phyloP scores from a whole-genome alignment of 2,888 invertebrate species.

The Callyntrura sp. region DNA sequence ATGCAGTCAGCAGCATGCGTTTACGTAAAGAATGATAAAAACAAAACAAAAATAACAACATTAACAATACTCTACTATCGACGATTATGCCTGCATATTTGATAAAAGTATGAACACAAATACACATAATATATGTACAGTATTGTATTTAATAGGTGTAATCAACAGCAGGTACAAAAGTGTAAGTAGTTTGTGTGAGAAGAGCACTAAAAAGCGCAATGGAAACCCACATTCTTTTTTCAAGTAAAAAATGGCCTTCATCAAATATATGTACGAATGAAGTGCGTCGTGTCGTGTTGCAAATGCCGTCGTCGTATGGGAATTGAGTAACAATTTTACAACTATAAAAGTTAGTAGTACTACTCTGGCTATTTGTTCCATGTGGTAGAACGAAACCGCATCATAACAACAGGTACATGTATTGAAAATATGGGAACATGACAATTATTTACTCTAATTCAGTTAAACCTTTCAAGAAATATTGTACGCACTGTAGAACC shows the following conservation, averaged over 20 bases:
- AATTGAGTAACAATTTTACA: conserved; percentile 40
- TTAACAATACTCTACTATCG: neutral
- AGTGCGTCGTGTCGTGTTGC: conserved; percentile 23
- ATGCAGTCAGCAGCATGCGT: neutral
- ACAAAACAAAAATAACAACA: neutral
- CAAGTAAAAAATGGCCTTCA: conserved; percentile 44
- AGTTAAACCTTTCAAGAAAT: conserved; percentile 24
- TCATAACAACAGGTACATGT: neutral
- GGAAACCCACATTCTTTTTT: conserved; percentile 32
- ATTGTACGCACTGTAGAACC: neutral
- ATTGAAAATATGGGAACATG: conserved; percentile 40
- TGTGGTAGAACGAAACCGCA: neutral
- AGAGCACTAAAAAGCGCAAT: neutral
- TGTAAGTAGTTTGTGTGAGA: neutral
- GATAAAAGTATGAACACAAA: too few relatives aligned
- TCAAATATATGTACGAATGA: neutral
- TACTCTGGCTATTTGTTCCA: neutral
- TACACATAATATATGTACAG: neutral
- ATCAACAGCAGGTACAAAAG: neutral
- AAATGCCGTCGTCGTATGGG: conserved; percentile 27
- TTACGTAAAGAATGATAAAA: neutral
- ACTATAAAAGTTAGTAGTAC: neutral
- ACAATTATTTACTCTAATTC: conserved; percentile 25
- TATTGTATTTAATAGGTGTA: neutral
- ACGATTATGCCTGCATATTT: too few relatives aligned